Percentiles rank a stretch among this genome's conserved stretches.
Conservation (phyloP, 2,797 vertebrate species). For the Rostrhamus sociabilis region DNA sequence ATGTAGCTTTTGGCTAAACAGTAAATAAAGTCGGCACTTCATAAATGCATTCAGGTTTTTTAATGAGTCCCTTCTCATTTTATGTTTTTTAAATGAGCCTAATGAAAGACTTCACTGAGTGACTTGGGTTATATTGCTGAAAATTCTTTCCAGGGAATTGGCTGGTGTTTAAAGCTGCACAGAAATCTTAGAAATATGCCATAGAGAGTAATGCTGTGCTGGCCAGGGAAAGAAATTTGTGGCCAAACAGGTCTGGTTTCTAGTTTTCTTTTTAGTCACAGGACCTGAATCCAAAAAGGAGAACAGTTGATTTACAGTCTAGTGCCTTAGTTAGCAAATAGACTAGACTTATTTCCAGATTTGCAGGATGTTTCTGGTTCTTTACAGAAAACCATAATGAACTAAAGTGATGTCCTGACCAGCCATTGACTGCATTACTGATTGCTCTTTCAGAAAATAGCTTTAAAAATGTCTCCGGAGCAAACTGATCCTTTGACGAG, state of each 20-base stretch:
- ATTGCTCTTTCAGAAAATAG: not conserved
- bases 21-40: not conserved
- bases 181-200: not conserved
- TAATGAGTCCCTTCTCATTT: not conserved
- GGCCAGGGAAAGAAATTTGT: not conserved
- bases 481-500: not conserved
- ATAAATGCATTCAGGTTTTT: not conserved
- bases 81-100: not conserved
- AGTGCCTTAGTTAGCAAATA: not conserved
- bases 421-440: not conserved
- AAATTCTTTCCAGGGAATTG: not conserved
- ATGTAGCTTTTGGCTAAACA: not conserved
- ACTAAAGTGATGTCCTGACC: not conserved
- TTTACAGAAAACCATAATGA: not conserved
- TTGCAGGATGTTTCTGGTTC: not conserved
- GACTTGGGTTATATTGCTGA: not conserved
- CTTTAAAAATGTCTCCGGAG: not conserved
- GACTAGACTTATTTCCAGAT: not conserved
- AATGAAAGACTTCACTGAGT: not conserved
- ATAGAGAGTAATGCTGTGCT: not conserved
- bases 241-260: not conserved
- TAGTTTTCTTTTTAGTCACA: not conserved
- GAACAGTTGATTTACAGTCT: not conserved
- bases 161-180: not conserved
- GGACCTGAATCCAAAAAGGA: not conserved